Base-by-base conservation (phyloP, 2,888 invertebrate genomes). In the Thysanoteuthis rhombus region DNA sequence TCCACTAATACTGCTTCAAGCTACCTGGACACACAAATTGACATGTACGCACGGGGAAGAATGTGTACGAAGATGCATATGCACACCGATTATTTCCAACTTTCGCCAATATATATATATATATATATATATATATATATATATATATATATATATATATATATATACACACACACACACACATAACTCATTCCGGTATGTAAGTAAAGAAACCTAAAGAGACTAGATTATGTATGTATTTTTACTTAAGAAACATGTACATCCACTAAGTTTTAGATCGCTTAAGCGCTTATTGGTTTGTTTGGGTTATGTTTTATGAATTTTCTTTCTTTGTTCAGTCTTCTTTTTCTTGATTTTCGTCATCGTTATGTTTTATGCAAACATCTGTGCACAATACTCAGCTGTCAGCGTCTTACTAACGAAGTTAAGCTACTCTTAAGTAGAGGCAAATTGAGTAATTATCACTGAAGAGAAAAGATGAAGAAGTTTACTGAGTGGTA, bases 381-480 rank as follows among this genome's bases (percentile, higher is more conserved):
- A 75, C 75, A 75, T n/a, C 75, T 75, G 75, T 75, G 36, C n/a
- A 36, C n/a, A 75, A 75, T 75, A 75, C 75, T n/a, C 75, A 75
- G 75, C 75, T 75, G 75, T 75, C 75, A 75, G 75, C 75, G n/a
- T 75, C 75, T n/a, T 75, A n/a, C 75, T 75, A 75, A 75, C n/a
- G 75, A 75, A 75, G 75, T 75, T 75, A 75, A 75, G 75, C 75
- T 75, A n/a, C n/a, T 75, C 75, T n/a, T 75, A 75, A 75, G 75
- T 75, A 75, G 75, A 75, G 36, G 75, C n/a, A 75, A 75, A 75
- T 75, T 75, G 75, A 75, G 25, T n/a, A 75, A 75, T 75, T 75
- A 75, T 36, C n/a, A 75, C n/a, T 36, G 75, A 12, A 75, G 36
- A 75, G 75, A 75, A 75, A 75, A 36, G 75, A 75, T 75, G 75